These are phyloP conservation scores for Hystrix cristata DNA, from an alignment of 2,113 vertebrate species.

Conservation along the genomic window DNA sequence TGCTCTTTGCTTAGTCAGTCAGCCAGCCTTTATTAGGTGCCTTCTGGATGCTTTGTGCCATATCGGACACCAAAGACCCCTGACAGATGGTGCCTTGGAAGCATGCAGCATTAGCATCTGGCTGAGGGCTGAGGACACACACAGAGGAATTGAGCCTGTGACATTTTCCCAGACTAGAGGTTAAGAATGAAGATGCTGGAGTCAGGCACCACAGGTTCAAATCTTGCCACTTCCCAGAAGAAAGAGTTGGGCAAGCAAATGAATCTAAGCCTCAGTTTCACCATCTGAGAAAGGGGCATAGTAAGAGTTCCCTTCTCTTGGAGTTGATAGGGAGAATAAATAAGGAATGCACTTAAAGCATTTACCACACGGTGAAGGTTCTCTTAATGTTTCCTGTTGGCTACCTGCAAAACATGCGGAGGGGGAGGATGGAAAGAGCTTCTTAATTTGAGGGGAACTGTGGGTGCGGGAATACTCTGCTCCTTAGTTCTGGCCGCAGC, in stretches of 20 bases:
- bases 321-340: not conserved
- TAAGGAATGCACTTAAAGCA: not conserved
- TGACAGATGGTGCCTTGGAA: not conserved
- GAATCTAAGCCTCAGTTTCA: not conserved
- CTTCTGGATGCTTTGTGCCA: not conserved
- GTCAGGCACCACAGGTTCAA: not conserved
- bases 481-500: not conserved
- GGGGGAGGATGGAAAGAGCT: not conserved
- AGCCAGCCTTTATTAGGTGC: not conserved
- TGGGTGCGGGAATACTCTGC: not conserved
- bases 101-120: not conserved
- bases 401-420: not conserved
- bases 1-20: not conserved
- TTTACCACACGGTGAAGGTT: not conserved
- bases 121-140: not conserved
- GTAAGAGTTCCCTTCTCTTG: not conserved
- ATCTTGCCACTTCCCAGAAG: not conserved
- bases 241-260: not conserved
- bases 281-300: not conserved
- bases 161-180: not conserved
- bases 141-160: accelerated
- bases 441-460: not conserved
- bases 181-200: not conserved
- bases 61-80: not conserved
- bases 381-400: not conserved